phyloP scores from a whole-genome alignment of 1,140 invertebrate species.

The Ladona fulva region DNA sequence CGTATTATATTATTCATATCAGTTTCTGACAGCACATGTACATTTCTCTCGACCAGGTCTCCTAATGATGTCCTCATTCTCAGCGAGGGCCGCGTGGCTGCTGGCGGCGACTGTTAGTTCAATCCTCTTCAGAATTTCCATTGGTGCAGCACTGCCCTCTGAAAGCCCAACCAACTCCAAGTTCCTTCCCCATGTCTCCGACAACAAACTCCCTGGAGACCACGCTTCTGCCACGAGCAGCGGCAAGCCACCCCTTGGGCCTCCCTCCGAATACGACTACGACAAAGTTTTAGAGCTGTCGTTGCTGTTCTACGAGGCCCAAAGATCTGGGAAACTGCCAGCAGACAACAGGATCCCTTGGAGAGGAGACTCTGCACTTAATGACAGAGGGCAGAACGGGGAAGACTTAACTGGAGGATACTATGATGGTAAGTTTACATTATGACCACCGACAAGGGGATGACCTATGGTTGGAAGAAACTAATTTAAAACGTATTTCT shows the following conservation, averaged over 20 bases:
- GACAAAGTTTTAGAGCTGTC: conserved; percentile 42
- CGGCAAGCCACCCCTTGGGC: neutral
- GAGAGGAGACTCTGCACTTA: conserved; percentile 48
- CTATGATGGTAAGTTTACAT: conserved; percentile 53
- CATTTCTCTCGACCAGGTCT: too few relatives aligned
- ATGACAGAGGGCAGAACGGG: conserved; percentile 42
- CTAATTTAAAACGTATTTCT: too few relatives aligned
- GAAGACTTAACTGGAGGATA: conserved; percentile 56
- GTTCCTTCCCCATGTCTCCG: neutral
- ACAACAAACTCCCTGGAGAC: neutral
- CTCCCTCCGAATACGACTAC: conserved; percentile 37
- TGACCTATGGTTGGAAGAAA: too few relatives aligned
- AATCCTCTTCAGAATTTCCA: neutral
- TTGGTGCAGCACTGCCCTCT: neutral
- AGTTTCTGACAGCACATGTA: too few relatives aligned
- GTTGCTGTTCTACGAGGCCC: conserved; percentile 54
- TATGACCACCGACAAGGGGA: too few relatives aligned
- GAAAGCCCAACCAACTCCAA: neutral
- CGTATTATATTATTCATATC: too few relatives aligned
- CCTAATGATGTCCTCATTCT: too few relatives aligned
- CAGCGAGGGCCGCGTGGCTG: neutral
- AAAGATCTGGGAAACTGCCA: conserved; percentile 52
- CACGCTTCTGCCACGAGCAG: neutral
- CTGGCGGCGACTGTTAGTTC: neutral
- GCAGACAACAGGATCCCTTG: conserved; percentile 45